A percentile compares a stretch with the other conserved stretches of the same genome.
Evolutionary conservation across 2,113 vertebrate species (phyloP).

Genomic region (Suncus etruscus): DNA sequence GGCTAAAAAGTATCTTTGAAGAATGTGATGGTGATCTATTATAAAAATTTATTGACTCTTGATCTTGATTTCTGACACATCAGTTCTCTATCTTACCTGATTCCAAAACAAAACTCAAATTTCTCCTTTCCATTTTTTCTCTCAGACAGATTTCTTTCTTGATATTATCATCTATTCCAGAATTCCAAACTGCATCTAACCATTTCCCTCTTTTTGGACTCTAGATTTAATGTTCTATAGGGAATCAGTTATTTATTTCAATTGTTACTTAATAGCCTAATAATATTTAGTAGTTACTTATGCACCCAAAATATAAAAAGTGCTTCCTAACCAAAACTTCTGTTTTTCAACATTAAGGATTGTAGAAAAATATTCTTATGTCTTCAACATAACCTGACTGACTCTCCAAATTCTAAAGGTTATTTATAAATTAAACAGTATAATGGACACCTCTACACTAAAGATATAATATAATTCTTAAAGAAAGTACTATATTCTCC

Average conservation of each 20-base stretch:
- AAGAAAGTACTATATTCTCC: slow-evolving; percentile 53
- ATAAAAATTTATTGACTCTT: background rate
- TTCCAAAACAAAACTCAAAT: background rate
- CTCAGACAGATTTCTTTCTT: slow-evolving; percentile 14
- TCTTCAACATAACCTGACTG: slow-evolving; percentile 3
- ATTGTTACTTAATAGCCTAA: background rate
- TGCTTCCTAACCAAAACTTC: slow-evolving; percentile 52
- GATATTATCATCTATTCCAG: background rate
- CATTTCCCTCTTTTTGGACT: background rate
- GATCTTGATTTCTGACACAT: background rate
- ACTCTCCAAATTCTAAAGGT: slow-evolving; percentile 57
- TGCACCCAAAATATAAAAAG: slow-evolving; percentile 4
- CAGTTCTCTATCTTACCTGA: background rate
- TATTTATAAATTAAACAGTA: slow-evolving; percentile 69
- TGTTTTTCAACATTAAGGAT: background rate
- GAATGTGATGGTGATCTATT: background rate
- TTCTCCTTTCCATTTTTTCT: background rate
- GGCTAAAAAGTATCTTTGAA: too few species aligned
- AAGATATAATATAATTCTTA: slow-evolving; percentile 65
- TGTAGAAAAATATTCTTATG: slow-evolving; percentile 50
- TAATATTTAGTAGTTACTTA: background rate
- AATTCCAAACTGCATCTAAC: background rate
- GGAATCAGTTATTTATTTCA: slow-evolving; percentile 22
- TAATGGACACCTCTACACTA: slow-evolving; percentile 41
- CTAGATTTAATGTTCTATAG: background rate